Conservation (phyloP, 2,888 invertebrate genomes). For the Melieria crassipennis region DNA sequence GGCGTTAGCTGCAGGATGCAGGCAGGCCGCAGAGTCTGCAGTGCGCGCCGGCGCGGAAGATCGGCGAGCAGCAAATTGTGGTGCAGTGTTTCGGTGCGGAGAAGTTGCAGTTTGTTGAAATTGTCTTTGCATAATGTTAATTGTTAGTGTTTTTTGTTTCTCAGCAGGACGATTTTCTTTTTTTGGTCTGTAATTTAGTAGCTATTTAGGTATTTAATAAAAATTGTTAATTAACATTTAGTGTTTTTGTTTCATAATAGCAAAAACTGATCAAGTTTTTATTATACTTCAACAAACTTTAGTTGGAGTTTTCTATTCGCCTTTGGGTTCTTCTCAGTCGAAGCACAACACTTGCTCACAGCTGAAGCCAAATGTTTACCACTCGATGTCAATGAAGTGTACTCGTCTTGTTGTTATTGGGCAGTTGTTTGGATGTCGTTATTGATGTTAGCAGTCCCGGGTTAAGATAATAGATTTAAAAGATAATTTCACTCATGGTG, state of each 20-base stretch:
- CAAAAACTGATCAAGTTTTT: background rate
- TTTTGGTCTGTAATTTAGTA: background rate
- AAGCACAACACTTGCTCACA: too few relatives aligned
- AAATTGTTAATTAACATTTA: background rate
- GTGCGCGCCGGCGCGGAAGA: conserved; percentile 35
- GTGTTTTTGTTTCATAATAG: background rate
- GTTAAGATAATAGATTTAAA: too few relatives aligned
- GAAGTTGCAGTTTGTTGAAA: conserved; percentile 55
- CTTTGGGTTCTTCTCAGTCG: too few relatives aligned
- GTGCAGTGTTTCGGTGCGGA: conserved; percentile 54
- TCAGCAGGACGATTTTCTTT: background rate
- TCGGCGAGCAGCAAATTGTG: conserved; percentile 41
- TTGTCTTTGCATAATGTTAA: conserved; percentile 47
- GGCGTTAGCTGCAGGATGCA: conserved; percentile 50
- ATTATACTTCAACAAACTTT: too few relatives aligned
- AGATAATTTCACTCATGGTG: too few relatives aligned
- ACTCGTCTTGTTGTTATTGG: too few relatives aligned
- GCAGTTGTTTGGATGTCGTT: too few relatives aligned
- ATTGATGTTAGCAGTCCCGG: too few relatives aligned
- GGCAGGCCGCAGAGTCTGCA: conserved; percentile 31
- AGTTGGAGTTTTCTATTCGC: too few relatives aligned
- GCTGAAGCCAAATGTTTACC: too few relatives aligned
- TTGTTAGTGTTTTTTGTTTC: background rate
- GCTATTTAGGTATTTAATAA: background rate
- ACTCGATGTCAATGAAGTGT: too few relatives aligned